Evolutionary conservation across 2,113 vertebrate species (phyloP).

Genomic region (Chauna torquata): DNA sequence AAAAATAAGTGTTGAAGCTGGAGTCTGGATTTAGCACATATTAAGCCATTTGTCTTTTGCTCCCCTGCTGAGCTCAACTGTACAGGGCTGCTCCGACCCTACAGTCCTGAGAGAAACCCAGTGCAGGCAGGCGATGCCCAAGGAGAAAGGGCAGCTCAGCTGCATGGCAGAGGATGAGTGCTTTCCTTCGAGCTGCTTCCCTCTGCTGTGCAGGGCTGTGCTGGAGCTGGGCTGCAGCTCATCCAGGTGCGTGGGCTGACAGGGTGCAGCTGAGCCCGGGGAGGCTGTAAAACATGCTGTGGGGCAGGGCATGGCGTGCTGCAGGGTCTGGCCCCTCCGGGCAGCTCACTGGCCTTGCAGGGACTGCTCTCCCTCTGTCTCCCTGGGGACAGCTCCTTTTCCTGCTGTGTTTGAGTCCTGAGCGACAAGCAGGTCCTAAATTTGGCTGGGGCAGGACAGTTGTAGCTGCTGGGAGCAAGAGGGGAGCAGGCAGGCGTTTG

Average conservation of each 20-base stretch:
- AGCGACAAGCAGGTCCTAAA: not conserved
- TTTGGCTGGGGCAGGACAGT: too few relatives aligned
- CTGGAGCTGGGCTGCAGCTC: not conserved
- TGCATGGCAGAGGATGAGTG: accelerated
- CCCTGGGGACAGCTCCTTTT: too few relatives aligned
- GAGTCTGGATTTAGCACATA: not conserved
- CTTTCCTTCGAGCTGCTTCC: not conserved
- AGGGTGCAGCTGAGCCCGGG: not conserved
- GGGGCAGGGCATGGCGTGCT: not conserved
- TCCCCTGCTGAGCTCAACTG: not conserved
- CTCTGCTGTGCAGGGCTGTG: not conserved
- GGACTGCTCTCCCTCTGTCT: not conserved
- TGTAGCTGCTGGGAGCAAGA: too few relatives aligned
- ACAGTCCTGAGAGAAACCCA: not conserved
- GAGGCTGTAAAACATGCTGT: not conserved
- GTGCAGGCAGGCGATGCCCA: accelerated
- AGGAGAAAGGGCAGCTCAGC: not conserved
- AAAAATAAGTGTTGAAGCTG: not conserved
- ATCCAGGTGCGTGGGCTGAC: not conserved
- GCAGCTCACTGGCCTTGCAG: not conserved
- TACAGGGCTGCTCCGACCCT: not conserved
- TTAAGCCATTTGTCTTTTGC: conserved; percentile 8
- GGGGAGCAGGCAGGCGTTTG: not conserved
- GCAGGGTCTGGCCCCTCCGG: not conserved
- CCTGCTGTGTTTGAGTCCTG: not conserved